These are phyloP conservation scores for Melanotaenia nigrans DNA, from an alignment of 2,797 vertebrate genomes.

Conservation along the genomic window DNA sequence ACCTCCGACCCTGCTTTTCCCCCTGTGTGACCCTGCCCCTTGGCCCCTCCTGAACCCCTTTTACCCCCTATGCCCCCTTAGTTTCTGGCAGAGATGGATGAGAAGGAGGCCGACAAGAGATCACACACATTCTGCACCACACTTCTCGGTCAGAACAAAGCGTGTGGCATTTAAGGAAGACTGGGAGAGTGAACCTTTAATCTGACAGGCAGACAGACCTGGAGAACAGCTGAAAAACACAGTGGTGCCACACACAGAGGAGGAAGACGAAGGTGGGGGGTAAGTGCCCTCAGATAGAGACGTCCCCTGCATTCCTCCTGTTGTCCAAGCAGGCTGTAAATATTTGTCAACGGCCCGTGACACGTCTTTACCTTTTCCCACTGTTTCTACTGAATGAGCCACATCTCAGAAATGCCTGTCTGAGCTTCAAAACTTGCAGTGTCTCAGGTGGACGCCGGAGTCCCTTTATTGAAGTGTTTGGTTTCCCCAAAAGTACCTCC, in stretches of 20 bases:
- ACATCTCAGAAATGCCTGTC: conserved; percentile 59
- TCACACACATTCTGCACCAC: conserved; percentile 80
- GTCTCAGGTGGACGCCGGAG: conserved; percentile 52
- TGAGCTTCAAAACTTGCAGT: conserved; percentile 48
- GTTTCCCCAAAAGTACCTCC: conserved; percentile 68
- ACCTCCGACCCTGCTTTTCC: conserved; percentile 76
- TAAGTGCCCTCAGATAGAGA: conserved; percentile 59
- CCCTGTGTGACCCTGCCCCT: conserved; percentile 75
- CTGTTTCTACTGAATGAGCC: conserved; percentile 51
- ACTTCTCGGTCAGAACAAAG: conserved; percentile 81
- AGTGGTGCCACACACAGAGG: conserved; percentile 71
- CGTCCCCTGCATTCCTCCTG: conserved; percentile 67
- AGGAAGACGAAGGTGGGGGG: conserved; percentile 51
- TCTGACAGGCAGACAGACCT: conserved; percentile 75
- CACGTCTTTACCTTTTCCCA: conserved; percentile 62
- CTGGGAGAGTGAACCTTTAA: conserved; percentile 68
- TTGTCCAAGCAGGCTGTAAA: conserved; percentile 73
- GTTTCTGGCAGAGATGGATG: conserved; percentile 79
- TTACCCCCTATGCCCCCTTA: conserved; percentile 62
- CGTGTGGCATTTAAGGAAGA: conserved; percentile 74
- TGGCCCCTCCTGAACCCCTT: conserved; percentile 73
- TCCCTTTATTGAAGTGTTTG: conserved; percentile 70
- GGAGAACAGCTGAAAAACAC: conserved; percentile 64
- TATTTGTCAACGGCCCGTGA: conserved; percentile 71
- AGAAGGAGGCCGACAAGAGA: conserved; percentile 75